A percentile compares a stretch with the other conserved stretches of the same genome.
Conservation (phyloP, 1,140 invertebrate species). For the Apis florea region DNA sequence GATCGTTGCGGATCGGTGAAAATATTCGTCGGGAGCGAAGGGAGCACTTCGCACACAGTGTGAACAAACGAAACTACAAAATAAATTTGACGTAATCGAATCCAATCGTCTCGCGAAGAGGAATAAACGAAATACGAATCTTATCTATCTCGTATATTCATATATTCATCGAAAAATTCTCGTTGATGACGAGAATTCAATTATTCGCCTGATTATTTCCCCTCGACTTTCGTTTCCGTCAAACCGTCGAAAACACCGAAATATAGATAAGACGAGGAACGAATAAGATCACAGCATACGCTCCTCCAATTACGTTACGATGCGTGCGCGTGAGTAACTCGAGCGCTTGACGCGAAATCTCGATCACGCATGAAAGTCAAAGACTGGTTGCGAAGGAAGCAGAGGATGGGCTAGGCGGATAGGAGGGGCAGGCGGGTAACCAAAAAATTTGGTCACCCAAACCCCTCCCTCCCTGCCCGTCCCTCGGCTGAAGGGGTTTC, state of each 20-base stretch:
- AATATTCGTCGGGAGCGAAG: neutral
- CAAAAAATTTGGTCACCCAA: conserved; percentile 51
- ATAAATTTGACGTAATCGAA: too few relatives aligned
- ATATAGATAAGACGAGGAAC: neutral
- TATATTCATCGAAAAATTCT: too few relatives aligned
- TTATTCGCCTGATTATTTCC: too few relatives aligned
- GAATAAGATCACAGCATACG: neutral
- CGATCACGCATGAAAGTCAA: neutral
- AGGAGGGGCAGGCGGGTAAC: conserved; percentile 20
- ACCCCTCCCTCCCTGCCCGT: conserved; percentile 4
- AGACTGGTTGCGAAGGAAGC: too few relatives aligned
- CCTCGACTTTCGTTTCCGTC: too few relatives aligned
- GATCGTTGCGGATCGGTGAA: conserved; percentile 19
- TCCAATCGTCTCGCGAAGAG: too few relatives aligned
- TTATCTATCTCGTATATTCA: too few relatives aligned
- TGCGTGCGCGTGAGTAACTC: too few relatives aligned
- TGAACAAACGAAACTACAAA: neutral
- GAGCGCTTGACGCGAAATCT: conserved; percentile 2
- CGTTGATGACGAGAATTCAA: too few relatives aligned
- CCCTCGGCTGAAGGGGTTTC: conserved; percentile 30
- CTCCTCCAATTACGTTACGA: neutral
- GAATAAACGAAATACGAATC: too few relatives aligned
- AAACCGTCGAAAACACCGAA: too few relatives aligned
- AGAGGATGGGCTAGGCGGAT: too few relatives aligned
- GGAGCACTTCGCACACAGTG: neutral